Conservation (phyloP, 2,113 vertebrate genomes). For the Tonatia bakeri region DNA sequence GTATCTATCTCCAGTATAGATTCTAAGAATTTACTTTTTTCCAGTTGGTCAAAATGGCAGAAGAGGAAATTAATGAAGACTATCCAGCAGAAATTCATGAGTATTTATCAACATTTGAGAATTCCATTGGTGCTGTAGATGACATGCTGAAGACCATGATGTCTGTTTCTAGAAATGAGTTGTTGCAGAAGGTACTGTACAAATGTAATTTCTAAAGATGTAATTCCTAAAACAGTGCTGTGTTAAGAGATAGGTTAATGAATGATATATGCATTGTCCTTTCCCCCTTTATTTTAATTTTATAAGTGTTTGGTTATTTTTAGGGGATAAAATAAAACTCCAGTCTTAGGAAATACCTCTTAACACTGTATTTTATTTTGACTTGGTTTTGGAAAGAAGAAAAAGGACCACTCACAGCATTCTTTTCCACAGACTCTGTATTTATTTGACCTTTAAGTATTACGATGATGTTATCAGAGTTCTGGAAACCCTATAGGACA, state of each 20-base stretch:
- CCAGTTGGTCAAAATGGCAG: constrained; percentile 78
- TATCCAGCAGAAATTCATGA: constrained; percentile 95
- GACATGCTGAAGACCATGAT: constrained; percentile 90
- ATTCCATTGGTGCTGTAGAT: constrained; percentile 86
- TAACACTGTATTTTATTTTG: constrained; percentile 65
- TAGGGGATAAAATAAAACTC: background rate
- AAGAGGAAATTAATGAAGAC: constrained; percentile 83
- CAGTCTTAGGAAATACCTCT: constrained; percentile 21
- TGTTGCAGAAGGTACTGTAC: constrained; percentile 85
- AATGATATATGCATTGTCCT: background rate
- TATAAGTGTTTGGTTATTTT: background rate
- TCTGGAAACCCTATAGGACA: constrained; percentile 79
- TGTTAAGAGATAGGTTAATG: background rate
- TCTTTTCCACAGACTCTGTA: constrained; percentile 76
- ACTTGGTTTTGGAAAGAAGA: constrained; percentile 62
- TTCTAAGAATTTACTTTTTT: constrained; percentile 61
- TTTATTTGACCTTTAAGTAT: constrained; percentile 77
- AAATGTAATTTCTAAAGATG: background rate
- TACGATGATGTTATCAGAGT: constrained; percentile 77
- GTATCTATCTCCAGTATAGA: background rate
- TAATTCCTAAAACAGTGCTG: background rate
- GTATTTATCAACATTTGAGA: constrained; percentile 88
- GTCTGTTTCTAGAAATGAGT: constrained; percentile 88
- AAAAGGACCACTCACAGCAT: constrained; percentile 57
- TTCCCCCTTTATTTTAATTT: background rate